Evolutionary conservation across 2,797 vertebrate genomes (phyloP), one percentile per base, ranked within the genome.

Genomic region (Gastrophryne carolinensis): DNA sequence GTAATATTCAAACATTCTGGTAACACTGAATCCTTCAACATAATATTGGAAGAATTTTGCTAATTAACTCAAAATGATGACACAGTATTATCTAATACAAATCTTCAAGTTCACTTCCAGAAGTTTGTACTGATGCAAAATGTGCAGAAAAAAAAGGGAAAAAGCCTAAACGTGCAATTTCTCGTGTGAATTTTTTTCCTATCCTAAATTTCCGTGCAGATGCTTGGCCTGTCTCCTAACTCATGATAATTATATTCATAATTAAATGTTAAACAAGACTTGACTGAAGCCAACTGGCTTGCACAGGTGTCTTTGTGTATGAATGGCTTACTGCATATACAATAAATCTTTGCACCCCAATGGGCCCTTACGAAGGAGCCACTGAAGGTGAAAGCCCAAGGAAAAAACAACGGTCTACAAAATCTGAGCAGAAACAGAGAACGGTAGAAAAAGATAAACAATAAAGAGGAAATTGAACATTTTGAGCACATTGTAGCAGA

Each of bases 241-340:
- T 91, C 88, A 89, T 89, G 85, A 81, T 90, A 90, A 90, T 89
- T 87, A 88, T 87, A 87, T 88, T 88, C 89, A 90, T 89, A 91
- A 90, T 91, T 89, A 91, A 90, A 88, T 86, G 88, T 81, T 86
- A 83, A 87, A 86, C 85, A 84, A 83, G 79, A 85, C 80, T 86
- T 89, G 86, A 87, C 88, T 89, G 84, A 83, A 80, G 84, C 87
- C 88, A 91, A 91, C 87, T 90, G 89, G 88, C 87, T 87, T 87
- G 86, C 87, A 89, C 87, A 91, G 89, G 90, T 90, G 87, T 89
- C 87, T 87, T 82, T 87, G 80, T 85, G 82, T 86, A 89, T 81
- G 83, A 88, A 86, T 84, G 77, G 83, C 86, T 85, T 90, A 87
- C 82, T 81, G 86, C 79, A 82, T 80, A 82, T 82, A 80, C 81